Base-by-base conservation (phyloP, 2,797 vertebrate species). In the Diplodus sargus region DNA sequence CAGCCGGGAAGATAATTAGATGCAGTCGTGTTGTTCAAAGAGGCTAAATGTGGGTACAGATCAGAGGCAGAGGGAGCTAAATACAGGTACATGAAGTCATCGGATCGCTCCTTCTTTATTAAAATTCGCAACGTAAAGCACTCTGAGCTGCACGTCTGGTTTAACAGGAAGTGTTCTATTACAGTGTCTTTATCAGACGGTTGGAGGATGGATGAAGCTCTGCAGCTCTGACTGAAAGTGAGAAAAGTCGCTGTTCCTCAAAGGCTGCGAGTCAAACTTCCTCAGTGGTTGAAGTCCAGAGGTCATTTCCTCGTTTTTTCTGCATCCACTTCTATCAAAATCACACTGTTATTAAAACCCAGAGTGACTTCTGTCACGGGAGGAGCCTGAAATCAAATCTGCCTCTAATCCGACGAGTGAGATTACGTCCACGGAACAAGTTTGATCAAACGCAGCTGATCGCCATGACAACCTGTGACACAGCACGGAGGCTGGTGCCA, bases 171-270 rank as follows among this genome's bases (percentile, higher is more conserved):
- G 14, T 17, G 12, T 15, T 0, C 39, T 39, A 12, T 53, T 30
- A 34, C n/a, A n/a, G 13, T 45, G 13, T 51, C 48, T 22, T 5
- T 0, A 61, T 23, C 20, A 22, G 17, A 17, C 3, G 5, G 23
- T 18, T 12, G 12, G 7, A 56, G 1, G 42, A 70, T 17, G 4
- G 17, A 51, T 15, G 34, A 54, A 43, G 30, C 20, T 13, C 6
- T 2, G 45, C 49, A 18, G 54, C 5, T 20, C 52, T 0, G 67
- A 79, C 11, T 56, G 63, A 78, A 74, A 65, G 58, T 54, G 57
- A 70, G 30, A 66, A 56, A 47, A 56, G 49, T 68, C 28, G 2
- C 61, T 42, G 72, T 89, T 85, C 70, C 78, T 83, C 67, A 75
- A 28, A 39, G 60, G 53, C 30, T 12, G 17, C 47, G 0, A 16